These are phyloP conservation scores for Gari tellinella DNA, from an alignment of 2,888 invertebrate species.

Conservation along the genomic window DNA sequence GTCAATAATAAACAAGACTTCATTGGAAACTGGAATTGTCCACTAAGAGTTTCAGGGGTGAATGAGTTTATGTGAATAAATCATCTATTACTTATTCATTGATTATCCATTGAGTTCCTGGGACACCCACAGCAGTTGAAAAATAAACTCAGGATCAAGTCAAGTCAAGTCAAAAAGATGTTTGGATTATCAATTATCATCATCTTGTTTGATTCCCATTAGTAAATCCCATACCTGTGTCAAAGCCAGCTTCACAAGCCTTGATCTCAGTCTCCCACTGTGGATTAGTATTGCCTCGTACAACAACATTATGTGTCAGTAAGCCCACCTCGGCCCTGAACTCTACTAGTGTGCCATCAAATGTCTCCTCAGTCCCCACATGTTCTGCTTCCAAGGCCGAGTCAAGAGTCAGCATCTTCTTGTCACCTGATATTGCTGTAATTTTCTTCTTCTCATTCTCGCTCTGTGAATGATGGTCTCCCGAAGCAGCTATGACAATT, in stretches of 20 bases:
- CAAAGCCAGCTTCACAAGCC: constrained; percentile 80
- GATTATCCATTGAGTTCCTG: too few relatives aligned
- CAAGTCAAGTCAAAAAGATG: too few relatives aligned
- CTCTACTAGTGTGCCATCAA: constrained; percentile 70
- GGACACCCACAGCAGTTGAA: too few relatives aligned
- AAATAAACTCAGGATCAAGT: too few relatives aligned
- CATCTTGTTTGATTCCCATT: too few relatives aligned
- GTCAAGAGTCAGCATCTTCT: constrained; percentile 74
- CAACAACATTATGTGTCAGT: constrained; percentile 78
- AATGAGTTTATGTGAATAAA: too few relatives aligned
- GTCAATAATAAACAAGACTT: too few relatives aligned
- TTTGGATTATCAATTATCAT: too few relatives aligned
- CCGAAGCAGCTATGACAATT: constrained; percentile 82
- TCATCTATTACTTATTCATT: too few relatives aligned
- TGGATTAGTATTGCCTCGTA: constrained; percentile 74
- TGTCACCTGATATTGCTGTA: constrained; percentile 66
- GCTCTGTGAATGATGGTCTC: constrained; percentile 73
- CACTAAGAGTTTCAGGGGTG: too few relatives aligned
- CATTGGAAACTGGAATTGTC: too few relatives aligned
- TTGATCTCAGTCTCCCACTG: constrained; percentile 78
- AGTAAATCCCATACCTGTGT: constrained; percentile 76
- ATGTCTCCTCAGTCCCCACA: constrained; percentile 68
- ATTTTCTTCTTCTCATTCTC: constrained; percentile 79
- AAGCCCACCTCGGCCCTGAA: constrained; percentile 82
- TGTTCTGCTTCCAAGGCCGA: constrained; percentile 70